Percentiles rank a stretch among this genome's conserved stretches.
Conservation (phyloP, 2,797 vertebrate genomes). For the Acestrorhynchus altus region DNA sequence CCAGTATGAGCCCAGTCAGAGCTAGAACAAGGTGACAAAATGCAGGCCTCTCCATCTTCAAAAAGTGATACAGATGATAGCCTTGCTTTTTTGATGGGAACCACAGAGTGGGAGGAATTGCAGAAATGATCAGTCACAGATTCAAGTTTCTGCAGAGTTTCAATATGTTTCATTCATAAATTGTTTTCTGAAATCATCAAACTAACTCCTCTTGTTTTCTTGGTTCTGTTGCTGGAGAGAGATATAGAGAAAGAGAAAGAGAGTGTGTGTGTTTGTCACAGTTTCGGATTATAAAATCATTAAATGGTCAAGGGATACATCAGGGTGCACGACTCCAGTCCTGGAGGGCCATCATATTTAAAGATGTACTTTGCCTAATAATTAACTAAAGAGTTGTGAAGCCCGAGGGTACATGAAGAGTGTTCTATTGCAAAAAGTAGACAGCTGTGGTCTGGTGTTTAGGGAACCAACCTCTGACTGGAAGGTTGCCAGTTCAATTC, state of each 20-base stretch:
- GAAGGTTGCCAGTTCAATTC: too few relatives aligned
- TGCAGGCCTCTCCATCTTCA: slow-evolving; percentile 10
- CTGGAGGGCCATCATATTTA: too few relatives aligned
- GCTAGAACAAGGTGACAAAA: slow-evolving; percentile 33
- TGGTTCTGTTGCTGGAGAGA: background rate
- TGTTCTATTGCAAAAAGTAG: too few relatives aligned
- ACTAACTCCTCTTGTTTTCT: background rate
- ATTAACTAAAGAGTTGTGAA: too few relatives aligned
- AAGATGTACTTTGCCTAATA: too few relatives aligned
- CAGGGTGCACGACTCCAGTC: too few relatives aligned
- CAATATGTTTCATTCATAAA: background rate
- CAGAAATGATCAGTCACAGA: background rate
- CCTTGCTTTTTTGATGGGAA: background rate
- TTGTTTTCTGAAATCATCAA: background rate
- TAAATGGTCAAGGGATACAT: too few relatives aligned
- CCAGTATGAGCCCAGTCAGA: slow-evolving; percentile 62
- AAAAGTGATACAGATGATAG: background rate
- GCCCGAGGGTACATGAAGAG: too few relatives aligned
- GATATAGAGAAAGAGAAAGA: background rate
- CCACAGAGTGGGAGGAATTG: background rate
- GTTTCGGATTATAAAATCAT: background rate
- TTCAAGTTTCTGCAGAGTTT: background rate
- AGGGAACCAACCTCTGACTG: too few relatives aligned
- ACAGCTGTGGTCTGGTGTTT: too few relatives aligned
- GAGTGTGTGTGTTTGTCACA: background rate